Evolutionary conservation across 2,888 invertebrate genomes (phyloP).

Genomic region (Calliopum simillimum): DNA sequence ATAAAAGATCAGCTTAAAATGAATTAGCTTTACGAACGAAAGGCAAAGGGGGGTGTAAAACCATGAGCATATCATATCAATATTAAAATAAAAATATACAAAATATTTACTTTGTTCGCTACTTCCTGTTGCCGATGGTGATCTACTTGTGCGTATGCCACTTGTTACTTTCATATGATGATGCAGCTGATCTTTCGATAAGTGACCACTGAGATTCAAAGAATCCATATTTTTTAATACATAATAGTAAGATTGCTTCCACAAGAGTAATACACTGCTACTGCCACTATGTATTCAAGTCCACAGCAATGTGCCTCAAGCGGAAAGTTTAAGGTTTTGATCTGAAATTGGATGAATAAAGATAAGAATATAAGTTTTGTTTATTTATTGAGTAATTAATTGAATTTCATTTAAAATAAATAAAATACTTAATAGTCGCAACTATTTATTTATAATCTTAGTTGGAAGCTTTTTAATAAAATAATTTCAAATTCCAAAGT

Average conservation of each 20-base stretch:
- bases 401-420: too few species aligned
- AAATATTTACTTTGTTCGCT: conserved; percentile 62
- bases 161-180: conserved; percentile 40
- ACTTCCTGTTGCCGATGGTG: conserved; percentile 62
- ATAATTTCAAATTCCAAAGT: conserved; percentile 55
- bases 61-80: too few species aligned
- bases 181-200: conserved; percentile 48
- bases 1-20: too few species aligned
- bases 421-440: too few species aligned
- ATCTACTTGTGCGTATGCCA: conserved; percentile 61
- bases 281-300: neutral
- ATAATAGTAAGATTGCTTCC: neutral
- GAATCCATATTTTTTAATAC: conserved; percentile 49
- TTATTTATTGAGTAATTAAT: too few species aligned
- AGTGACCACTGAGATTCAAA: conserved; percentile 48
- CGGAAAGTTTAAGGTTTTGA: too few species aligned
- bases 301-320: too few species aligned
- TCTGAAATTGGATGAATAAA: too few species aligned
- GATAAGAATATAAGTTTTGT: too few species aligned
- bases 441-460: neutral
- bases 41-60: too few species aligned
- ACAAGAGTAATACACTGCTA: neutral
- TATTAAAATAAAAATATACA: neutral
- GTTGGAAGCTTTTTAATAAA: neutral
- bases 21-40: too few species aligned